phyloP scores from a whole-genome alignment of 2,888 invertebrate species.

The Lochmaea crataegi region DNA sequence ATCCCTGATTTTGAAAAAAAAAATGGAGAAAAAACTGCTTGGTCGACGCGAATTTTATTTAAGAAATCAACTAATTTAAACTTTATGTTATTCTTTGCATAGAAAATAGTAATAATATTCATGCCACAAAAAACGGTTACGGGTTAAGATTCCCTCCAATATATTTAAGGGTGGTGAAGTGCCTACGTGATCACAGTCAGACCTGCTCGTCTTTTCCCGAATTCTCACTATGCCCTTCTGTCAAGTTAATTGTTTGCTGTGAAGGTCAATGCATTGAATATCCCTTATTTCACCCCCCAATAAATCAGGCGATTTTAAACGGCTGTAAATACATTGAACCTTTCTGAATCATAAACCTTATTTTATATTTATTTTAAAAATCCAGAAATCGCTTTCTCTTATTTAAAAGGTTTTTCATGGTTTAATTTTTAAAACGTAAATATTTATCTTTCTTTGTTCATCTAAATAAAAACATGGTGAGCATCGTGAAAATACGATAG shows the following conservation, averaged over 20 bases:
- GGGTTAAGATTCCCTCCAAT: not conserved
- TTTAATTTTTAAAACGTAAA: constrained; percentile 7
- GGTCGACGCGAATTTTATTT: too few relatives aligned
- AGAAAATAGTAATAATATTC: too few relatives aligned
- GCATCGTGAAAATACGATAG: constrained; percentile 8
- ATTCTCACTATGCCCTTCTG: not conserved
- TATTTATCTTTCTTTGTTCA: not conserved
- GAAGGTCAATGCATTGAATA: constrained; percentile 15
- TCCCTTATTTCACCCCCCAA: constrained; percentile 8
- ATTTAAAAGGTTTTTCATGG: constrained; percentile 1
- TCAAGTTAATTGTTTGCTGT: constrained; percentile 8
- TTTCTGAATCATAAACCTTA: not conserved
- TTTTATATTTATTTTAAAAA: not conserved
- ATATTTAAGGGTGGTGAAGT: not conserved
- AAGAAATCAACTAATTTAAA: too few relatives aligned
- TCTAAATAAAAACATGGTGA: too few relatives aligned
- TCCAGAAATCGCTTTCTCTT: not conserved
- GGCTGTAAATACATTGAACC: constrained; percentile 10
- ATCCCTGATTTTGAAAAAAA: too few relatives aligned
- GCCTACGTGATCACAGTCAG: constrained; percentile 10
- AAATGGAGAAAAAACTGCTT: too few relatives aligned
- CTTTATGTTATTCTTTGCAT: too few relatives aligned
- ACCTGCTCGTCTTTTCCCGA: not conserved
- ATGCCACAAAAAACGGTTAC: not conserved
- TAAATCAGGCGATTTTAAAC: constrained; percentile 12